Percentiles rank a stretch among this genome's conserved stretches.
Evolutionary conservation across 2,888 invertebrate genomes (phyloP).

Genomic region (Meiosimyza decipiens): DNA sequence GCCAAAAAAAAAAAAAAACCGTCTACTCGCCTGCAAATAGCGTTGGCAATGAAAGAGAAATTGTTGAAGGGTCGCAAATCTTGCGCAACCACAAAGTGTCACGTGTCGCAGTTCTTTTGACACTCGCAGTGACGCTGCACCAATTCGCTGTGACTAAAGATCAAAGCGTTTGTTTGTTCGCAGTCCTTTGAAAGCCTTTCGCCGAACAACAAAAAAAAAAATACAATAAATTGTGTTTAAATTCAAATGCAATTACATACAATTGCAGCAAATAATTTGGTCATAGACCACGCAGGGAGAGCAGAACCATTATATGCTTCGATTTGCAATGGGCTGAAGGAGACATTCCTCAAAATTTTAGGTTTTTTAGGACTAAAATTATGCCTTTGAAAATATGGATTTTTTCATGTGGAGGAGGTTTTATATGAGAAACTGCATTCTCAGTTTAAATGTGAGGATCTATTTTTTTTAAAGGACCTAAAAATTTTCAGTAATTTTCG

Average conservation of each 20-base stretch:
- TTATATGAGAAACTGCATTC: too few species aligned
- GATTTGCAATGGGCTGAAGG: too few species aligned
- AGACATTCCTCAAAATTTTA: too few species aligned
- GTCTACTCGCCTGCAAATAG: neutral
- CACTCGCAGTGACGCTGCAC: neutral
- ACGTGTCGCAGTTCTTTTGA: conserved; percentile 20
- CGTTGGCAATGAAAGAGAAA: neutral
- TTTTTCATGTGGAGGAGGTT: too few species aligned
- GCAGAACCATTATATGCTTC: too few species aligned
- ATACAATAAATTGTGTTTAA: conserved; percentile 12
- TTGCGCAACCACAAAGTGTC: conserved; percentile 19
- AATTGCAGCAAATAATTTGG: neutral
- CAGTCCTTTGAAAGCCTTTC: neutral
- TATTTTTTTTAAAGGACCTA: too few species aligned
- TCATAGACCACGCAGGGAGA: too few species aligned
- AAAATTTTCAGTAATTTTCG: too few species aligned
- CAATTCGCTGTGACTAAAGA: neutral
- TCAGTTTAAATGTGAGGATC: too few species aligned
- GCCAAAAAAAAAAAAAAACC: neutral
- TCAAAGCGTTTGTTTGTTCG: conserved; percentile 9
- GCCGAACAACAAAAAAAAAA: neutral
- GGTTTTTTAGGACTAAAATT: too few species aligned
- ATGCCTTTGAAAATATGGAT: too few species aligned
- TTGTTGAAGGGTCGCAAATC: conserved; percentile 3
- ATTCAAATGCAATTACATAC: conserved; percentile 11